Percentiles rank a stretch among this genome's conserved stretches.
phyloP scores from a whole-genome alignment of 1,140 invertebrate genomes.

The Ectropis grisescens region DNA sequence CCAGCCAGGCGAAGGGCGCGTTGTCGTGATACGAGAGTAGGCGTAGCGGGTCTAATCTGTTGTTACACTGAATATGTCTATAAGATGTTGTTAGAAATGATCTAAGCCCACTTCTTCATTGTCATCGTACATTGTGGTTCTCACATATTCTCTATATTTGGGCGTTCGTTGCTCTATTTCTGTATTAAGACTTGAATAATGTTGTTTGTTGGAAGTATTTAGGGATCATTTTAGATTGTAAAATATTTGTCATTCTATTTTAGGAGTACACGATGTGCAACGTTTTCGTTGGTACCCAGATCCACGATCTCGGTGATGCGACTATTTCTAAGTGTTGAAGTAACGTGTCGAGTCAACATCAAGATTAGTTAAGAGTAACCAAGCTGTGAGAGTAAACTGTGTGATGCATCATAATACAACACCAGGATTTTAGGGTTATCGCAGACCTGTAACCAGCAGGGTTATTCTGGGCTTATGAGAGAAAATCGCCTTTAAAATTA shows the following conservation, averaged over 20 bases:
- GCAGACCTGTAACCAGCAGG: no score
- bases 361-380: no score
- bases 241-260: slow-evolving; percentile 9
- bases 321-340: no score
- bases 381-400: no score
- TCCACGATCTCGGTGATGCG: no score
- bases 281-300: no score
- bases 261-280: slow-evolving; percentile 7
- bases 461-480: no score
- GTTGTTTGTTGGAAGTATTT: slow-evolving; percentile 51
- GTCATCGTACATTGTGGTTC: slow-evolving; percentile 6
- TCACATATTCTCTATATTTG: slow-evolving; percentile 2
- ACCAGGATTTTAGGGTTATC: no score
- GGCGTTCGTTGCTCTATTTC: slow-evolving; percentile 19
- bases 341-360: no score
- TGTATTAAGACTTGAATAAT: slow-evolving; percentile 41
- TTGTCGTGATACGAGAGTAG: neutral
- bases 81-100: slow-evolving; percentile 27
- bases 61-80: slow-evolving; percentile 32
- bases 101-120: slow-evolving; percentile 3
- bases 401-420: no score
- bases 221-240: slow-evolving; percentile 24
- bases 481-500: no score
- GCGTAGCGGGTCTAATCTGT: slow-evolving; percentile 8
- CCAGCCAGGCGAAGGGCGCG: neutral